Evolutionary conservation across 2,113 vertebrate species (phyloP), one percentile per base, ranked within the genome.

Genomic region (Isichthys henryi): DNA sequence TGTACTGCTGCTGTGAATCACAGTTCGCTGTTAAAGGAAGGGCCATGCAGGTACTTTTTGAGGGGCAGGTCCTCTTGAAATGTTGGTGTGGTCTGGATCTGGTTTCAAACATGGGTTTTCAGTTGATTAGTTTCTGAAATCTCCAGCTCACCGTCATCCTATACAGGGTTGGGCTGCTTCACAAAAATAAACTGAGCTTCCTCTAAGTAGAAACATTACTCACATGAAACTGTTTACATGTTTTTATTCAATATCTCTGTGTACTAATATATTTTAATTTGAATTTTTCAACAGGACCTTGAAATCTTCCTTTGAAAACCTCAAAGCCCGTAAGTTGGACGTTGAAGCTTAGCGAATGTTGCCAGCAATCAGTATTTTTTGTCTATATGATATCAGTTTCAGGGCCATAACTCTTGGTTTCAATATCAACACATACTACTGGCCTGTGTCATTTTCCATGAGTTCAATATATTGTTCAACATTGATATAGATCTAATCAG

Each of bases 311-410:
- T 97, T 97, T 62, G 96, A 97, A 80, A 93, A 77, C 56, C 93
- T 97, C 88, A 97, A 97, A 92, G 93, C 96, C 90, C 96, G 97
- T 97, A 93, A 96, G 97, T 97, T 86, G 49, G 1, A 31, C 7
- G 4, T 39, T 48, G 5, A 7, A 39, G 70, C 31, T 77, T 15
- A 77, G 70, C 4, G 15, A 77, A 27, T 39, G 70, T 77, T 39
- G 39, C 13, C 31, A 39, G 15, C 27, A 77, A 8, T 66, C 2
- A 23, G 82, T 53, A 83, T 35, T 52, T 62, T n/a, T 53, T 80
- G 2, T 35, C 6, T 80, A 80, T 80, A 39, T 15, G 13, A 80
- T 80, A 19, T 19, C 70, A 77, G 5, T 39, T 35, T 77, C 70
- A 77, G 70, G 5, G 5, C 31, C 15, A 5, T 31, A 39, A 35